Evolutionary conservation across 2,113 vertebrate species (phyloP).

Genomic region (Elanoides forficatus): DNA sequence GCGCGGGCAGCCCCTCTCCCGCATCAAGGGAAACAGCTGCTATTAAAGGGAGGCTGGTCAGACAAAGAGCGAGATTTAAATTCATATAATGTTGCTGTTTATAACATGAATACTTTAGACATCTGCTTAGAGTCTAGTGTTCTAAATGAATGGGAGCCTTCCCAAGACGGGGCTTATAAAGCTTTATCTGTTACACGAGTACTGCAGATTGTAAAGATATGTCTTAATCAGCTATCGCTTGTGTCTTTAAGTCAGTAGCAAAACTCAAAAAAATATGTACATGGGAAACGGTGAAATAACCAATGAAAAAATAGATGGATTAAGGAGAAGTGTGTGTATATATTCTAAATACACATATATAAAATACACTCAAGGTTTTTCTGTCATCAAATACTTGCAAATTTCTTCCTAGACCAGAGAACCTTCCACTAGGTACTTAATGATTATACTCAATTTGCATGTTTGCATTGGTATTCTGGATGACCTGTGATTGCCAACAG

Average conservation of each 20-base stretch:
- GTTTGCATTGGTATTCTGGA: rapidly evolving
- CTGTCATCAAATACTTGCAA: not conserved
- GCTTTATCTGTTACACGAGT: not conserved
- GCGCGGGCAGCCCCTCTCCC: not conserved
- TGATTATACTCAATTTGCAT: not conserved
- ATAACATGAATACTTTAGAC: conserved; percentile 53
- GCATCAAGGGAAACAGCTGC: conserved; percentile 39
- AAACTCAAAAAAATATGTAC: not conserved
- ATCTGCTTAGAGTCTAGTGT: conserved; percentile 56
- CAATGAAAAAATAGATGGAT: not conserved
- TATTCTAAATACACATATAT: not conserved
- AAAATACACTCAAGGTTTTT: not conserved
- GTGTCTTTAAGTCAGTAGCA: conserved; percentile 18
- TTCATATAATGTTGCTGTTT: conserved; percentile 57
- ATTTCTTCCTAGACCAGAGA: not conserved
- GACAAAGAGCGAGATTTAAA: conserved; percentile 65
- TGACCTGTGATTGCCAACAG: not conserved
- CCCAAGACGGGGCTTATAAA: conserved; percentile 21
- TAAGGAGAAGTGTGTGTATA: not conserved
- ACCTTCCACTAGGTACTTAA: not conserved
- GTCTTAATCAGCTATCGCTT: conserved; percentile 48
- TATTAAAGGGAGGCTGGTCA: not conserved
- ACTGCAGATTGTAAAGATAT: conserved; percentile 18
- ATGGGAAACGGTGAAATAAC: not conserved
- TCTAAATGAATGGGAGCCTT: conserved; percentile 49